These are phyloP conservation scores for Anthonomus grandis DNA, from an alignment of 1,140 invertebrate genomes.

Conservation along the genomic window DNA sequence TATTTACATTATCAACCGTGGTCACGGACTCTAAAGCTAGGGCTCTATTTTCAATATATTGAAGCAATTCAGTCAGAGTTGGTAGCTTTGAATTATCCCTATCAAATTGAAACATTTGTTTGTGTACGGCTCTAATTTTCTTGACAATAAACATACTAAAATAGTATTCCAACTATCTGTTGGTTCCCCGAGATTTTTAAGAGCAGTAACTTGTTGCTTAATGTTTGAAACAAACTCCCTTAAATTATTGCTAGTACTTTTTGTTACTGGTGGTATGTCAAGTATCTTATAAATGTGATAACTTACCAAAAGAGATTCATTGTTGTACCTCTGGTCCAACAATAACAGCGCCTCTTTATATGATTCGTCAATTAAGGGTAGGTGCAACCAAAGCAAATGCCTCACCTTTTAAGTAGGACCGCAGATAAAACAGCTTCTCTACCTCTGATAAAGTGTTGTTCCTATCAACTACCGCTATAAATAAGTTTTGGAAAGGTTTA, in stretches of 20 bases:
- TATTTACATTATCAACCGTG: neutral
- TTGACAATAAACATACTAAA: conserved; percentile 4
- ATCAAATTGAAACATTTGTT: conserved; percentile 4
- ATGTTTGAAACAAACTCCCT: conserved; percentile 7
- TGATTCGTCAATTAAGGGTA: conserved; percentile 2
- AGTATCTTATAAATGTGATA: neutral
- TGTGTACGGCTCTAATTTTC: conserved; percentile 7
- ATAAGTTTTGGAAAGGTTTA: conserved; percentile 6
- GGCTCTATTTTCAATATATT: conserved; percentile 11
- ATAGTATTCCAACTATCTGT: conserved; percentile 8
- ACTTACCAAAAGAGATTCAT: conserved; percentile 4
- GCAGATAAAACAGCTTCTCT: conserved; percentile 10
- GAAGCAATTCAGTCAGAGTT: conserved; percentile 6
- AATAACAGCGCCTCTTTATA: conserved; percentile 2
- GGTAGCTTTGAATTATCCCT: neutral
- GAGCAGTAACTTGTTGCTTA: conserved; percentile 6
- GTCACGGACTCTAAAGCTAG: conserved; percentile 13
- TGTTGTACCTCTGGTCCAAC: conserved; percentile 7
- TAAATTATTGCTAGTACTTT: neutral
- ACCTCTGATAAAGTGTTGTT: conserved; percentile 3
- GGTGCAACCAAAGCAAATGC: conserved; percentile 6
- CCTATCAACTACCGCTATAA: neutral
- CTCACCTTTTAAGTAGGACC: neutral
- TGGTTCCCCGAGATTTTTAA: conserved; percentile 6
- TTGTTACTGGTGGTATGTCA: neutral